phyloP scores from a whole-genome alignment of 2,888 invertebrate species.

The Ptychoptera contaminata region DNA sequence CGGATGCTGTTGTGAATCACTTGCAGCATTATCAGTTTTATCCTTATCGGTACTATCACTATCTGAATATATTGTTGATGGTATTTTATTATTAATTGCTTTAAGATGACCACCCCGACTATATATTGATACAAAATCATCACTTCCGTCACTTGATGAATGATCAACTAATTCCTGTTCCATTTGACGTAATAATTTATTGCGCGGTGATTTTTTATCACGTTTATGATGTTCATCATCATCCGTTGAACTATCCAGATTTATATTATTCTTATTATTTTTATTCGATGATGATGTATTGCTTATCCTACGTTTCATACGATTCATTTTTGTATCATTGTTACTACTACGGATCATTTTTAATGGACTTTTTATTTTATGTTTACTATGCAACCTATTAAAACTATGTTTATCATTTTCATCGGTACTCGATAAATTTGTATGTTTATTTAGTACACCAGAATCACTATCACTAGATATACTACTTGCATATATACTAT shows the following conservation, averaged over 20 bases:
- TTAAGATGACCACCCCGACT: constrained; percentile 4
- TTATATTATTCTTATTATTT: constrained; percentile 2
- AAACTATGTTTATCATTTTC: constrained; percentile 1
- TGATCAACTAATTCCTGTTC: constrained; percentile 48
- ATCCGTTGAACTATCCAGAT: constrained; percentile 44
- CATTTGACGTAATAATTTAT: constrained; percentile 51
- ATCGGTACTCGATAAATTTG: constrained; percentile 2
- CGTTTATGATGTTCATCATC: constrained; percentile 32
- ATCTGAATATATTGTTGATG: constrained; percentile 64
- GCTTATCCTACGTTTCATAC: too few relatives aligned
- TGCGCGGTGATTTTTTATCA: constrained; percentile 22
- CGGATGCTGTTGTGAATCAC: constrained; percentile 50
- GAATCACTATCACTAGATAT: constrained; percentile 36
- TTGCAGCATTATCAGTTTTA: constrained; percentile 44
- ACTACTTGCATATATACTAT: constrained; percentile 2
- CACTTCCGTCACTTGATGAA: constrained; percentile 56
- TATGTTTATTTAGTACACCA: constrained; percentile 14
- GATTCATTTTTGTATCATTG: too few relatives aligned
- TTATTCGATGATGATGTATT: constrained; percentile 14
- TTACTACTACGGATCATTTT: neutral
- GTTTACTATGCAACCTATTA: neutral
- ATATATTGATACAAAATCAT: constrained; percentile 53
- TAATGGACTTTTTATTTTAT: neutral
- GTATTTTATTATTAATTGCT: constrained; percentile 12
- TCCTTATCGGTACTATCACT: constrained; percentile 40